These are phyloP conservation scores for Euzophera pinguis DNA, from an alignment of 2,888 invertebrate genomes.

Conservation along the genomic window DNA sequence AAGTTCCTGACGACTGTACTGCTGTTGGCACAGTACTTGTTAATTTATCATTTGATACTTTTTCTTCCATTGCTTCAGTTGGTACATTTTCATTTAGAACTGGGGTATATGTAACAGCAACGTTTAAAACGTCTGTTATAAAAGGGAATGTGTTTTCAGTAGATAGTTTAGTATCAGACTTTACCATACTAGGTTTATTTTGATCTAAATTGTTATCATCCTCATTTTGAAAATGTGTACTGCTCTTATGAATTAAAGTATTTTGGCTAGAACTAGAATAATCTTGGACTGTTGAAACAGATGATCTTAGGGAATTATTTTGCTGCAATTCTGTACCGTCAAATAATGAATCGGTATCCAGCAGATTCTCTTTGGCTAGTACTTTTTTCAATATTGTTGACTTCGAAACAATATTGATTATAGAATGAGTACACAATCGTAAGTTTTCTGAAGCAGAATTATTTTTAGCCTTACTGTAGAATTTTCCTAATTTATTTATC, in stretches of 20 bases:
- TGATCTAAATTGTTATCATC: conserved; percentile 15
- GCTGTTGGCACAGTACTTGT: not conserved
- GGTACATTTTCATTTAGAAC: conserved; percentile 20
- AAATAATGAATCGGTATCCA: conserved; percentile 24
- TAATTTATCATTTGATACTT: not conserved
- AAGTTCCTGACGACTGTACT: not conserved
- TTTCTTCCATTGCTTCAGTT: conserved; percentile 12
- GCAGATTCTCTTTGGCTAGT: conserved; percentile 42
- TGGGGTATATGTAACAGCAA: conserved; percentile 39
- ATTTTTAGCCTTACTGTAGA: conserved; percentile 30
- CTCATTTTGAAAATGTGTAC: conserved; percentile 25
- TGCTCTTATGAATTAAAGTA: conserved; percentile 35
- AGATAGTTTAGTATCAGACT: conserved; percentile 25
- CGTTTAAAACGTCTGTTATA: conserved; percentile 42
- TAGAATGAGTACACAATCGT: conserved; percentile 28
- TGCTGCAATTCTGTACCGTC: conserved; percentile 19
- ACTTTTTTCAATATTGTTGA: conserved; percentile 40
- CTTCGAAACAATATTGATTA: conserved; percentile 36
- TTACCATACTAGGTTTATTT: conserved; percentile 19
- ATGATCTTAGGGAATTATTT: conserved; percentile 29
- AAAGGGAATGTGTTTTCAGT: conserved; percentile 26
- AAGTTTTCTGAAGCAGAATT: conserved; percentile 23
- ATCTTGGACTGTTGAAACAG: conserved; percentile 30
- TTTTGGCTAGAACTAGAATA: conserved; percentile 41
- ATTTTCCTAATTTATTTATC: conserved; percentile 29